Conservation (phyloP, 2,888 invertebrate genomes). For the Hirtodrosophila duncani region DNA sequence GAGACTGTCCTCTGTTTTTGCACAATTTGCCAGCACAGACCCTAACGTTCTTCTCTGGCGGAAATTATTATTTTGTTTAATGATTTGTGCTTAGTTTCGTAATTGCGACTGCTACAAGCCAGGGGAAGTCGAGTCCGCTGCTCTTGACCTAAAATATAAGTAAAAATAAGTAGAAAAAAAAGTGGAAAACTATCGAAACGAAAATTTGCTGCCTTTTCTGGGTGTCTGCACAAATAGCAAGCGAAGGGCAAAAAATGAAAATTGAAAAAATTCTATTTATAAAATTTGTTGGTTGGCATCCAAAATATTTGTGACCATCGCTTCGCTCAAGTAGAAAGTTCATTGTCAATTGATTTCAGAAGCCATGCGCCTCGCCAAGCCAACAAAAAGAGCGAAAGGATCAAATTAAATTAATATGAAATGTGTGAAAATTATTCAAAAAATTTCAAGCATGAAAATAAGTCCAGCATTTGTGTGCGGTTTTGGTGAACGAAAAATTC, state of each 20-base stretch:
- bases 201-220: conserved; percentile 26
- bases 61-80: conserved; percentile 74
- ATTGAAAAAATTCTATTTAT: conserved; percentile 35
- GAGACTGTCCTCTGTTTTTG: conserved; percentile 41
- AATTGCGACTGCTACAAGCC: conserved; percentile 46
- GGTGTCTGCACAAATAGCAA: conserved; percentile 38
- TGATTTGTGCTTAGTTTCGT: conserved; percentile 71
- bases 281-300: conserved; percentile 39
- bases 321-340: conserved; percentile 46
- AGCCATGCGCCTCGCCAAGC: conserved; percentile 20
- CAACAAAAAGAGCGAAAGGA: background rate
- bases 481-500: too few relatives aligned
- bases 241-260: conserved; percentile 23
- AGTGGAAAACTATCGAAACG: conserved; percentile 53
- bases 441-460: conserved; percentile 19
- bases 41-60: conserved; percentile 51
- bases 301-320: conserved; percentile 36
- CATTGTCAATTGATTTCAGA: conserved; percentile 62
- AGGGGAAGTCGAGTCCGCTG: background rate
- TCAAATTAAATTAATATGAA: conserved; percentile 19
- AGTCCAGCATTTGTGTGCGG: too few relatives aligned
- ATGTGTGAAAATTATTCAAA: conserved; percentile 14
- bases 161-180: conserved; percentile 17
- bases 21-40: conserved; percentile 46
- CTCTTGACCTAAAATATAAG: conserved; percentile 30